Conservation (phyloP, 1,140 invertebrate genomes). For the Drosophila lacertosa region DNA sequence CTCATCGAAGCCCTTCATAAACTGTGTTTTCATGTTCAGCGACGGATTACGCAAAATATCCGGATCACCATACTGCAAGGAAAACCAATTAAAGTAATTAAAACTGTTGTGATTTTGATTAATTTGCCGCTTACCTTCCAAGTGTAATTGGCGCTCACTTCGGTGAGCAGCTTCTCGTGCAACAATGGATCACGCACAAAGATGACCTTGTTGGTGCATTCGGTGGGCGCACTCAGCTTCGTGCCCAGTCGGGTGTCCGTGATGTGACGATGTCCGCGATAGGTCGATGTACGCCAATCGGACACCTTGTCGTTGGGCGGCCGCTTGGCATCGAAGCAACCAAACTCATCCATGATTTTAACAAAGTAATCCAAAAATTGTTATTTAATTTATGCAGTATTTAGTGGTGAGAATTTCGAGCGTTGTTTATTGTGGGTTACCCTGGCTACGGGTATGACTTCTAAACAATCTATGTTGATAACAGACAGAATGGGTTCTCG, state of each 20-base stretch:
- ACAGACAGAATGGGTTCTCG: not conserved
- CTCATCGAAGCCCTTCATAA: constrained; percentile 70
- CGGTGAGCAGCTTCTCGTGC: constrained; percentile 48
- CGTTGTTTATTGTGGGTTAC: constrained; percentile 28
- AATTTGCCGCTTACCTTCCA: constrained; percentile 57
- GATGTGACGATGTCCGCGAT: constrained; percentile 68
- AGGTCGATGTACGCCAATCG: constrained; percentile 71
- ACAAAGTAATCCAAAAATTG: constrained; percentile 20
- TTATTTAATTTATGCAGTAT: too few relatives aligned
- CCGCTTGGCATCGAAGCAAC: constrained; percentile 70
- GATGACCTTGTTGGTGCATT: constrained; percentile 48
- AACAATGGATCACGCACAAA: constrained; percentile 66
- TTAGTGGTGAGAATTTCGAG: constrained; percentile 23
- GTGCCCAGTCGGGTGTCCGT: constrained; percentile 63
- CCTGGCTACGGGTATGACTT: constrained; percentile 31
- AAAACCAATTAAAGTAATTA: too few relatives aligned
- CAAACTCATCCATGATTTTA: constrained; percentile 69
- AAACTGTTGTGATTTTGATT: not conserved
- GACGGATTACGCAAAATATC: constrained; percentile 63
- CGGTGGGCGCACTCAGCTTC: constrained; percentile 41
- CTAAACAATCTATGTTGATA: constrained; percentile 1
- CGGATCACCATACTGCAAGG: constrained; percentile 57
- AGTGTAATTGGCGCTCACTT: constrained; percentile 53
- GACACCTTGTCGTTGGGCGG: constrained; percentile 38
- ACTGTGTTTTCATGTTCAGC: constrained; percentile 64